Percentiles rank a stretch among this genome's conserved stretches.
Conservation (phyloP, 1,140 invertebrate genomes). For the Oryctes rhinoceros region DNA sequence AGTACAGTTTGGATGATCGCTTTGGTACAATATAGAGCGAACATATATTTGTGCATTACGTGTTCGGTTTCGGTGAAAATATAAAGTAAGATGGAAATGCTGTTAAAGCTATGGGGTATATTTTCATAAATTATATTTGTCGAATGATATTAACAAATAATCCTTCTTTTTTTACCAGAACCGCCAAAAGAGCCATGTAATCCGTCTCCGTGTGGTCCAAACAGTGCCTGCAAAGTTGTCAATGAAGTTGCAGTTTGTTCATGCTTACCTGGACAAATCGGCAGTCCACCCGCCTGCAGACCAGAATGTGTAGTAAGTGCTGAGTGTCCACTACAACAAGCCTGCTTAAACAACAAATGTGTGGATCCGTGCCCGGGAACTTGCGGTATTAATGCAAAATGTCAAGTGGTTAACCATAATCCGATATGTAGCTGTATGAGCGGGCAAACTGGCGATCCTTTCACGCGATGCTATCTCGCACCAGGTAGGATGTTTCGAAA, state of each 20-base stretch:
- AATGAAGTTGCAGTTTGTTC: conserved; percentile 78
- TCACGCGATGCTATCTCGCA: conserved; percentile 68
- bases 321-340: conserved; percentile 73
- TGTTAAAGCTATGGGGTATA: too few relatives aligned
- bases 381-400: conserved; percentile 77
- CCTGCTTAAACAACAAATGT: conserved; percentile 76
- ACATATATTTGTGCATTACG: too few relatives aligned
- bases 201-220: conserved; percentile 71
- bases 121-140: too few relatives aligned
- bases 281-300: conserved; percentile 77
- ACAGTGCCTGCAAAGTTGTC: conserved; percentile 71
- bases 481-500: conserved; percentile 59
- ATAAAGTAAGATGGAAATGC: too few relatives aligned
- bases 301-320: conserved; percentile 78
- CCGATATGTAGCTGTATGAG: conserved; percentile 77
- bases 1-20: too few relatives aligned
- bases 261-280: conserved; percentile 73
- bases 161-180: conserved; percentile 18
- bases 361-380: conserved; percentile 76
- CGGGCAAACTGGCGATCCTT: conserved; percentile 78
- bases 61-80: too few relatives aligned
- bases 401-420: conserved; percentile 78
- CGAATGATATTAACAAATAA: neutral
- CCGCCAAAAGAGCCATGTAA: conserved; percentile 59
- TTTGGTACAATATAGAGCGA: too few relatives aligned